These are phyloP conservation scores for Ectemnius cavifrons DNA, from an alignment of 2,888 invertebrate genomes.

Conservation along the genomic window DNA sequence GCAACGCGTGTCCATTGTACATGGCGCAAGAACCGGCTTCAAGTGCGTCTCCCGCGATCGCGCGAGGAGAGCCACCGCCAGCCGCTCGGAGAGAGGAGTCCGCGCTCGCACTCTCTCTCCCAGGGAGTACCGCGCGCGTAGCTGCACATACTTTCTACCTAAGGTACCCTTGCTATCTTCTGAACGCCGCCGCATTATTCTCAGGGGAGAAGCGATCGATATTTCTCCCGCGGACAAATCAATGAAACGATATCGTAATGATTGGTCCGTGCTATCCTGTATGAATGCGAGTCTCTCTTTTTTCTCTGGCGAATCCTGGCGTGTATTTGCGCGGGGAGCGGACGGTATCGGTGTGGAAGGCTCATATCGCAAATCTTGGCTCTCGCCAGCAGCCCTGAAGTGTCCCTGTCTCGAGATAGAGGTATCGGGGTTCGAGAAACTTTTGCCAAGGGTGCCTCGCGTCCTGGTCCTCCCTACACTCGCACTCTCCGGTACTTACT, in stretches of 20 bases:
- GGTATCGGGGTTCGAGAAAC: constrained; percentile 53
- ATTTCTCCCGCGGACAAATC: neutral
- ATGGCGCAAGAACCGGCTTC: constrained; percentile 55
- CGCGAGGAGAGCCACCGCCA: constrained; percentile 42
- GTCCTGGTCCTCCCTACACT: constrained; percentile 36
- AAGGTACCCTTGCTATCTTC: neutral
- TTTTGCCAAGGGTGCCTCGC: constrained; percentile 42
- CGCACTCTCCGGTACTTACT: constrained; percentile 30
- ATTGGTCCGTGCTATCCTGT: neutral
- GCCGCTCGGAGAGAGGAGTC: no score
- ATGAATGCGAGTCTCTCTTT: neutral
- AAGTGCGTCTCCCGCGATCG: constrained; percentile 45
- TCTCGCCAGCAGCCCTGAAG: constrained; percentile 31
- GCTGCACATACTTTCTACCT: constrained; percentile 1
- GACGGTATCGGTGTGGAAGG: constrained; percentile 23
- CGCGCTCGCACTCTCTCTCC: no score
- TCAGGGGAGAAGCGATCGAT: neutral
- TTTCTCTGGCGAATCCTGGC: neutral
- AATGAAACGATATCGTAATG: neutral
- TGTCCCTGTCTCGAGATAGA: constrained; percentile 42
- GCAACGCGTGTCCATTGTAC: constrained; percentile 66
- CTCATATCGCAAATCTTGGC: constrained; percentile 57
- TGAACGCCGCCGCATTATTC: neutral
- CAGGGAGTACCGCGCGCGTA: no score
- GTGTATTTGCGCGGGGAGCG: constrained; percentile 36